Evolutionary conservation across 2,113 vertebrate genomes (phyloP).

Genomic region (Oceanites oceanicus): DNA sequence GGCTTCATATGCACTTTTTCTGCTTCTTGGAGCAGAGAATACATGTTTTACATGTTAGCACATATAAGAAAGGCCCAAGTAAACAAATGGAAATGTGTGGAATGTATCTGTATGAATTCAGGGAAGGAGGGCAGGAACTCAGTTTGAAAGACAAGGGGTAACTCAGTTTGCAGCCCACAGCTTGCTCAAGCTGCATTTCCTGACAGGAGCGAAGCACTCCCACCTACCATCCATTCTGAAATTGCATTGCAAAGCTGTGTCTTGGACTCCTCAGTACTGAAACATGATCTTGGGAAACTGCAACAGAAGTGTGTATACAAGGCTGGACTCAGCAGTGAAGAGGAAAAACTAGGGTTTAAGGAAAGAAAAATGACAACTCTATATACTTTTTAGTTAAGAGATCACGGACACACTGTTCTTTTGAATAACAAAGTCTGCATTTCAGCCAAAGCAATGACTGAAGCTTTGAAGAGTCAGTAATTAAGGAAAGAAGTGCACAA

Average conservation of each 20-base stretch:
- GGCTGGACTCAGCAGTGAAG: slow-evolving; percentile 58
- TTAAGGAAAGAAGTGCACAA: background rate
- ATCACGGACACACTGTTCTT: background rate
- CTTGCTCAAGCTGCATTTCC: background rate
- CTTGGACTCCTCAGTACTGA: slow-evolving; percentile 64
- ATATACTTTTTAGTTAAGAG: background rate
- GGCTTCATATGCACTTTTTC: background rate
- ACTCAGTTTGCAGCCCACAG: background rate
- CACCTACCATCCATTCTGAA: slow-evolving; percentile 66
- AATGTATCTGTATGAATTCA: background rate
- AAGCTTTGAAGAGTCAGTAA: background rate
- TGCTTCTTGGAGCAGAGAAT: background rate
- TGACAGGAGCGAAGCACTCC: background rate
- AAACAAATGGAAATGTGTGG: background rate
- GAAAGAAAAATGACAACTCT: background rate
- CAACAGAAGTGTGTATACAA: slow-evolving; percentile 69
- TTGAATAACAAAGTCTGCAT: background rate
- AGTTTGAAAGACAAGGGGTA: background rate
- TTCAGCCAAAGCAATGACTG: background rate
- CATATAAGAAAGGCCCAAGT: background rate
- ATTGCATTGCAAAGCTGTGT: slow-evolving; percentile 61
- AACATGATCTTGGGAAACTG: slow-evolving; percentile 67
- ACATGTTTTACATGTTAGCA: background rate
- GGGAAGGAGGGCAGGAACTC: background rate
- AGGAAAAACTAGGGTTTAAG: slow-evolving; percentile 17